Conservation (phyloP, 2,888 invertebrate genomes). For the Cataglyphis cursor region DNA sequence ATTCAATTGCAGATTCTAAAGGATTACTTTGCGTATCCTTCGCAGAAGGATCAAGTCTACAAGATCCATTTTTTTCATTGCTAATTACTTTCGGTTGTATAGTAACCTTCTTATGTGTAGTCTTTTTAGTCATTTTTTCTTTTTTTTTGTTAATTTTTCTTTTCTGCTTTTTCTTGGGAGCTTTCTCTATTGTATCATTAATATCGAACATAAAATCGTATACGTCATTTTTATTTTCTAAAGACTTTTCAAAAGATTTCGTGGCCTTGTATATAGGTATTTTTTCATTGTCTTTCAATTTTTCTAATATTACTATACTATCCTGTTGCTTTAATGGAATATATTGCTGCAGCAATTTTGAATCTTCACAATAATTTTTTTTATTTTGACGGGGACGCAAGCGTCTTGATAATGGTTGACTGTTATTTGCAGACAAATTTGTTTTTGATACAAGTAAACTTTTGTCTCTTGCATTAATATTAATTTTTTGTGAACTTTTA, state of each 20-base stretch:
- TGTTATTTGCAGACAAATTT: not conserved
- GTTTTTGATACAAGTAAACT: not conserved
- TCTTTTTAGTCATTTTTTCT: not conserved
- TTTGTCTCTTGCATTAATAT: not conserved
- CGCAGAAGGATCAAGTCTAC: not conserved
- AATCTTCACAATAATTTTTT: conserved; percentile 40
- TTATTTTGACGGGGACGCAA: conserved; percentile 19
- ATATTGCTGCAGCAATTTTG: not conserved
- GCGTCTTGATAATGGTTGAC: not conserved
- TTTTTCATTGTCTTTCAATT: not conserved
- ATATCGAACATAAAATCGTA: conserved; percentile 28
- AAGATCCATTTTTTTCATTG: not conserved
- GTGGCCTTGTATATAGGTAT: conserved; percentile 15
- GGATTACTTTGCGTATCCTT: not conserved
- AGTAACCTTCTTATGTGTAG: not conserved
- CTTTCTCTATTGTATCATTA: not conserved
- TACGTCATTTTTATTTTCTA: not conserved
- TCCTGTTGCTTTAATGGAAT: conserved; percentile 4
- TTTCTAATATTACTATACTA: not conserved
- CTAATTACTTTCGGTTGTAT: not conserved
- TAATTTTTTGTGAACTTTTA: not conserved
- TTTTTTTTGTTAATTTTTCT: not conserved
- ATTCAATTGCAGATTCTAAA: not conserved
- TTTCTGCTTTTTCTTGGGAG: not conserved
- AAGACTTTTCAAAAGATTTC: not conserved